Conservation (phyloP, 1,140 invertebrate species). For the Linepithema humile region DNA sequence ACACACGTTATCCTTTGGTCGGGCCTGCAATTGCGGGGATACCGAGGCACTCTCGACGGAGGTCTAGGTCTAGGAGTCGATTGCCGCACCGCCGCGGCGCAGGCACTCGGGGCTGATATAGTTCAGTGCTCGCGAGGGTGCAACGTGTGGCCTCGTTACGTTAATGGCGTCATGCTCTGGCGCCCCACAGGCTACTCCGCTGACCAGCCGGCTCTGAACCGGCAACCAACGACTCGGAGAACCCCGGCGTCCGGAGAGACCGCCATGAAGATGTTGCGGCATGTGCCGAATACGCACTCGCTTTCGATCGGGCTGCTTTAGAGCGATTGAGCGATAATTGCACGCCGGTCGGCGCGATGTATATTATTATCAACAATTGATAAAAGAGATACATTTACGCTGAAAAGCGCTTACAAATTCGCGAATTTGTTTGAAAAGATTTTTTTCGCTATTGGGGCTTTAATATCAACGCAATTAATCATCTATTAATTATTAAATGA, state of each 20-base stretch:
- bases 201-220: slow-evolving; percentile 57
- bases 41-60: slow-evolving; percentile 48
- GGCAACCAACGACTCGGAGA: slow-evolving; percentile 55
- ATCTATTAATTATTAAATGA: background rate
- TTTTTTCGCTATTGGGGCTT: no score
- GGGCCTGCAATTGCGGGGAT: slow-evolving; percentile 65
- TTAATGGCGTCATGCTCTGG: slow-evolving; percentile 79
- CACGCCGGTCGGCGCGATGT: background rate
- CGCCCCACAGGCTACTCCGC: slow-evolving; percentile 71
- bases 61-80: slow-evolving; percentile 76
- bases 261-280: slow-evolving; percentile 10
- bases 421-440: background rate
- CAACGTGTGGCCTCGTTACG: slow-evolving; percentile 76
- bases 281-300: slow-evolving; percentile 5
- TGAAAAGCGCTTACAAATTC: background rate
- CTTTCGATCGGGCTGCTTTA: background rate
- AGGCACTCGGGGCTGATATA: slow-evolving; percentile 70
- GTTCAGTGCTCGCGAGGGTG: slow-evolving; percentile 67
- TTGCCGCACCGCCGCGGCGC: slow-evolving; percentile 42
- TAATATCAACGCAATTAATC: background rate
- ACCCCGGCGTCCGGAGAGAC: slow-evolving; percentile 33
- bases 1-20: slow-evolving; percentile 16
- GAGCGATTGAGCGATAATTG: slow-evolving; percentile 1
- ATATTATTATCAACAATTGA: background rate
- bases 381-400: background rate